A percentile compares a stretch with the other conserved stretches of the same genome.
These are phyloP conservation scores for Papilio helenus DNA, from an alignment of 1,140 invertebrate species.

Conservation along the genomic window DNA sequence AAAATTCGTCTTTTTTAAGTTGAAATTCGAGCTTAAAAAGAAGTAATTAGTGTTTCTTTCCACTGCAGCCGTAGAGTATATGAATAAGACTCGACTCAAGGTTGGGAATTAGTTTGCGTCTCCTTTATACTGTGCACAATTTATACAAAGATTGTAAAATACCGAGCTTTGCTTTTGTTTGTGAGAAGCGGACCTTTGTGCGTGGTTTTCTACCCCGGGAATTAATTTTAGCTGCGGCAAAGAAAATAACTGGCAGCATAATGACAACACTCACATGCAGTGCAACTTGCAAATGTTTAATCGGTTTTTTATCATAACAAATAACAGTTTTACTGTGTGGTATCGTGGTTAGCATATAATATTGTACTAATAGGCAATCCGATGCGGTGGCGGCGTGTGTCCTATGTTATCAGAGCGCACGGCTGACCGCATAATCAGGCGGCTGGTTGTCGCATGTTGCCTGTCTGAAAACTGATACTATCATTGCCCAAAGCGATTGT, in stretches of 20 bases:
- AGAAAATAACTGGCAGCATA: background rate
- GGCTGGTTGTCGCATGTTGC: background rate
- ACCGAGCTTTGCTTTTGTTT: background rate
- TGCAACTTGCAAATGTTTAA: background rate
- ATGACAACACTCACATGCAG: background rate
- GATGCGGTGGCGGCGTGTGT: background rate
- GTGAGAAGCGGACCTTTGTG: background rate
- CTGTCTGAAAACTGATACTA: background rate
- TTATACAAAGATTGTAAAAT: background rate
- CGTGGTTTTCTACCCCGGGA: background rate
- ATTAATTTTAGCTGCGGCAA: background rate
- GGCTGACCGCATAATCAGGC: conserved; percentile 6
- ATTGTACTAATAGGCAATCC: background rate
- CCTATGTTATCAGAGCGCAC: background rate
- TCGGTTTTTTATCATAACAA: background rate
- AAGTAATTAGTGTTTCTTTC: conserved; percentile 19
- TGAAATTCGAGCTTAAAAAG: background rate
- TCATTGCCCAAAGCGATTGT: background rate
- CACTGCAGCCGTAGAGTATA: background rate
- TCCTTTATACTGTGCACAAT: background rate
- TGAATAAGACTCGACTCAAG: background rate
- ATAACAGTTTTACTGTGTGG: background rate
- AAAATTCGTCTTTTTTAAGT: background rate
- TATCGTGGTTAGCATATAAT: background rate
- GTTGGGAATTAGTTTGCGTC: conserved; percentile 8